phyloP scores from a whole-genome alignment of 2,797 vertebrate genomes.

The Lates japonicus region DNA sequence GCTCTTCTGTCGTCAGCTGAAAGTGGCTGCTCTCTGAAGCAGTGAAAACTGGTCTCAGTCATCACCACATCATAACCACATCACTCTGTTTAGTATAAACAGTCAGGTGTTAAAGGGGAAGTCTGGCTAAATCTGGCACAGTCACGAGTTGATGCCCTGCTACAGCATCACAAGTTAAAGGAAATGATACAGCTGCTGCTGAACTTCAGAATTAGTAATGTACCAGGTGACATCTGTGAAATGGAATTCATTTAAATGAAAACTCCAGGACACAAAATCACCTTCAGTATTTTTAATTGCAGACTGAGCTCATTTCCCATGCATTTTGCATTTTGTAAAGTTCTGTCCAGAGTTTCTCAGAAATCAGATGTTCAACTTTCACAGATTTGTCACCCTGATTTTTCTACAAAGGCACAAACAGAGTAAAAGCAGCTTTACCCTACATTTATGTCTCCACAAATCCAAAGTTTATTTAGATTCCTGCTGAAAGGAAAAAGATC shows the following conservation, averaged over 20 bases:
- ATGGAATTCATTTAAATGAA: not conserved
- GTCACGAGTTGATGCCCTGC: slow-evolving; percentile 2
- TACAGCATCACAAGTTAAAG: not conserved
- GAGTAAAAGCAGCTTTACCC: no score
- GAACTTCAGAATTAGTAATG: not conserved
- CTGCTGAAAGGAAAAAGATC: no score
- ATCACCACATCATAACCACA: not conserved
- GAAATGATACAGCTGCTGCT: not conserved
- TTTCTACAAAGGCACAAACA: not conserved
- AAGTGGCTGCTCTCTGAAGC: not conserved
- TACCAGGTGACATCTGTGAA: not conserved
- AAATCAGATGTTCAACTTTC: no score
- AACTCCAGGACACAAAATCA: no score
- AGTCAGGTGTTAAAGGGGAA: slow-evolving; percentile 59
- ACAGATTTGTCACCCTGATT: not conserved
- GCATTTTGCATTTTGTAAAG: no score
- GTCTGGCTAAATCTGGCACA: not conserved
- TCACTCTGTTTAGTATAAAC: not conserved
- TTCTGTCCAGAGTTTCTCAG: not conserved
- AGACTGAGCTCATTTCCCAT: not conserved
- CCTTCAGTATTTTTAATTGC: not conserved
- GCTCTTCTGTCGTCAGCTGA: slow-evolving; percentile 39
- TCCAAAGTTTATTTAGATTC: no score
- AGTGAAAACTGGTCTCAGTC: slow-evolving; percentile 3
- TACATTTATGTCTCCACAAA: no score